These are phyloP conservation scores for Acipenser ruthenus DNA, from an alignment of 2,797 vertebrate species.

Conservation along the genomic window DNA sequence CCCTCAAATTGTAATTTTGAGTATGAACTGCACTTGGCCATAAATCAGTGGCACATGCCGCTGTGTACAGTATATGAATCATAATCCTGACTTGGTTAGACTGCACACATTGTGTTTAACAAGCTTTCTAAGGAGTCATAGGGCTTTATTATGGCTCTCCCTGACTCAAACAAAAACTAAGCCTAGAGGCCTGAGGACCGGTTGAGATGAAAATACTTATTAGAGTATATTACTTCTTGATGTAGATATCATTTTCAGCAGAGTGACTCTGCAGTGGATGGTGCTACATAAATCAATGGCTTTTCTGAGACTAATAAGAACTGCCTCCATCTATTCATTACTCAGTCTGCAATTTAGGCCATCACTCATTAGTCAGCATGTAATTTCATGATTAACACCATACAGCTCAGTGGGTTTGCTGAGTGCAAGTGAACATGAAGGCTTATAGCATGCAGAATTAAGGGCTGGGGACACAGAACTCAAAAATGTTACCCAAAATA, in stretches of 20 bases:
- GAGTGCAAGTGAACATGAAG: constrained; percentile 43
- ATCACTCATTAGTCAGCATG: constrained; percentile 86
- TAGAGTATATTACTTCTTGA: constrained; percentile 89
- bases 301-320: constrained; percentile 80
- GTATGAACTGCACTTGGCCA: constrained; percentile 70
- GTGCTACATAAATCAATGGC: constrained; percentile 86
- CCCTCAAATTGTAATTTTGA: constrained; percentile 94
- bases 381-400: constrained; percentile 80
- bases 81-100: constrained; percentile 74
- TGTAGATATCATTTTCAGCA: constrained; percentile 83
- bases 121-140: constrained; percentile 87
- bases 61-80: constrained; percentile 79
- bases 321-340: constrained; percentile 83
- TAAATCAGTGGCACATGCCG: constrained; percentile 77
- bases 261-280: constrained; percentile 66
- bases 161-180: constrained; percentile 84
- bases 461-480: constrained; percentile 26
- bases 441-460: constrained; percentile 22
- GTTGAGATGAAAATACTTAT: constrained; percentile 77
- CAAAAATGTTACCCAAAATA: constrained; percentile 34
- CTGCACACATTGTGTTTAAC: constrained; percentile 86
- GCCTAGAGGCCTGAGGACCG: constrained; percentile 70
- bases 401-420: constrained; percentile 65
- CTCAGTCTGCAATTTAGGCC: constrained; percentile 77
- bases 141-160: constrained; percentile 75